These are phyloP conservation scores for Tyrannus savana DNA, from an alignment of 2,113 vertebrate species.

Conservation along the genomic window DNA sequence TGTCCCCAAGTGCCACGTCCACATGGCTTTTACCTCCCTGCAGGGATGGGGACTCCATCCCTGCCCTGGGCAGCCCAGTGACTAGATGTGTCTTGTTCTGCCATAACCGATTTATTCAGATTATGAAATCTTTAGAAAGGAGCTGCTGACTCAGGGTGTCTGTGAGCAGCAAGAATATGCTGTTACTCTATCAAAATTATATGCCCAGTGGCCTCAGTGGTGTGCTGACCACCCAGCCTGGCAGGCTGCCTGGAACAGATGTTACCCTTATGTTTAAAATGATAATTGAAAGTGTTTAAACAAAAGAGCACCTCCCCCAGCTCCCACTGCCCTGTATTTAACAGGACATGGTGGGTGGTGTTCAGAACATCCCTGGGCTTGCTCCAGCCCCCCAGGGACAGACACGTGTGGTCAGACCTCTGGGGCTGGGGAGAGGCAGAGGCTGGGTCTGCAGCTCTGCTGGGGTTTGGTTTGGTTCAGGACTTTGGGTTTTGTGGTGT, in stretches of 20 bases:
- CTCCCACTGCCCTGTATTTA: background rate
- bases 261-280: background rate
- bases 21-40: no score
- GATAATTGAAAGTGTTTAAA: background rate
- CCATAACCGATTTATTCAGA: background rate
- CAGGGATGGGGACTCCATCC: background rate
- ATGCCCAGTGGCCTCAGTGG: rapidly evolving
- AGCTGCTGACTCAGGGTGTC: background rate
- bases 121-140: background rate
- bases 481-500: background rate
- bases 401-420: background rate
- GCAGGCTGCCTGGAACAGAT: background rate
- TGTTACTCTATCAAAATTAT: background rate
- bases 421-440: background rate
- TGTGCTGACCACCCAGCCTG: background rate
- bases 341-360: rapidly evolving
- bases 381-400: background rate
- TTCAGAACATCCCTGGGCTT: background rate
- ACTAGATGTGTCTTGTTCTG: background rate
- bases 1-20: background rate
- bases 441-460: background rate
- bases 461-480: rapidly evolving
- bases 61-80: background rate
- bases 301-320: background rate
- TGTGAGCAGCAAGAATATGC: background rate